Evolutionary conservation across 2,888 invertebrate species (phyloP).

Genomic region (Plebejus argus): DNA sequence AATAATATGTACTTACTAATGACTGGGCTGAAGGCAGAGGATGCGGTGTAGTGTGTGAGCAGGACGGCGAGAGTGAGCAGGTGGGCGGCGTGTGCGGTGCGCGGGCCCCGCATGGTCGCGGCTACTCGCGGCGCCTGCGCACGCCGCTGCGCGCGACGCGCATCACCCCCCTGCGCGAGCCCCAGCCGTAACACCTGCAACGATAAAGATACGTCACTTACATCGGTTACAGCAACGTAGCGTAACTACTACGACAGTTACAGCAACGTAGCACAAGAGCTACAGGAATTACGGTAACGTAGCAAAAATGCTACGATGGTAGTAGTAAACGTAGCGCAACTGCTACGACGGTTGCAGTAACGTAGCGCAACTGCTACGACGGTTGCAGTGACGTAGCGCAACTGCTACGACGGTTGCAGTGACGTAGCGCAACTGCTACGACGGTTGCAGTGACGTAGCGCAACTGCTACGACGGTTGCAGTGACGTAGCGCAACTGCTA

Average conservation of each 20-base stretch:
- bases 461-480: neutral
- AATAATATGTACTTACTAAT: constrained; percentile 62
- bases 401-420: neutral
- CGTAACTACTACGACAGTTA: neutral
- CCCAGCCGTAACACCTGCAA: constrained; percentile 66
- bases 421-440: too few relatives aligned
- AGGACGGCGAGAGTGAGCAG: constrained; percentile 56
- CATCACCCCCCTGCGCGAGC: constrained; percentile 74
- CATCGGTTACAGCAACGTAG: neutral
- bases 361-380: too few relatives aligned
- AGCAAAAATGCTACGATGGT: neutral
- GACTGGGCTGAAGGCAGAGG: constrained; percentile 55
- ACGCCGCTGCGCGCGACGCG: constrained; percentile 68
- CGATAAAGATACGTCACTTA: neutral
- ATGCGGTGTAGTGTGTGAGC: constrained; percentile 49
- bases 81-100: constrained; percentile 55
- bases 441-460: neutral
- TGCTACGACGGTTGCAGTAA: neutral
- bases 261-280: neutral
- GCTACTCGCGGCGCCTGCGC: constrained; percentile 75
- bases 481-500: neutral
- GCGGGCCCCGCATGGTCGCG: constrained; percentile 73
- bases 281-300: neutral
- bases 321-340: neutral
- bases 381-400: neutral